phyloP scores from a whole-genome alignment of 1,140 invertebrate species.

The Stratiolaelaps scimitus region DNA sequence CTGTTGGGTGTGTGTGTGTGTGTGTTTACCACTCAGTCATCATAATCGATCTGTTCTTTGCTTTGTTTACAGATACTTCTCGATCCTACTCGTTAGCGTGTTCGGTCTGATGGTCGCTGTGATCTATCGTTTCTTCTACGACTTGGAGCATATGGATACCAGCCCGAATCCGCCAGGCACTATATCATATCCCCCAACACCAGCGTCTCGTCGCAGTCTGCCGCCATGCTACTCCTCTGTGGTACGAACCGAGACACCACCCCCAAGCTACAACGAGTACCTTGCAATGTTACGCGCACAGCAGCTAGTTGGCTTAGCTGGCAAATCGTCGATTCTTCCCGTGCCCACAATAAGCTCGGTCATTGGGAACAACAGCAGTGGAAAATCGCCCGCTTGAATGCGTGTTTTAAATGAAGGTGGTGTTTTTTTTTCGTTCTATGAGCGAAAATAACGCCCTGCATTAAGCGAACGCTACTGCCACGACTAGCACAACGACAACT shows the following conservation, averaged over 20 bases:
- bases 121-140: conserved; percentile 15
- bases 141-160: conserved; percentile 26
- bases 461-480: too few relatives aligned
- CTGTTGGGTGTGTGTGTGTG: too few relatives aligned
- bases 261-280: conserved; percentile 13
- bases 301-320: neutral
- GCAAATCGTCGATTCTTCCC: neutral
- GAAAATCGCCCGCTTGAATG: too few relatives aligned
- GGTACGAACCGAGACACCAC: conserved; percentile 7
- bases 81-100: conserved; percentile 14
- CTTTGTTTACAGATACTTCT: conserved; percentile 8
- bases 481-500: too few relatives aligned
- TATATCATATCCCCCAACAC: neutral
- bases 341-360: conserved; percentile 15
- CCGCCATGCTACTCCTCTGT: conserved; percentile 2
- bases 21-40: too few relatives aligned
- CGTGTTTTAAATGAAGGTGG: too few relatives aligned
- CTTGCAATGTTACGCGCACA: neutral
- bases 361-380: neutral
- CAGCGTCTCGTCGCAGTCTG: conserved; percentile 11
- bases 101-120: conserved; percentile 23
- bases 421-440: too few relatives aligned
- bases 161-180: neutral
- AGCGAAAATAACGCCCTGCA: too few relatives aligned
- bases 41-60: too few relatives aligned